Base-by-base conservation (phyloP, 2,888 invertebrate genomes). In the Cerceris rybyensis region DNA sequence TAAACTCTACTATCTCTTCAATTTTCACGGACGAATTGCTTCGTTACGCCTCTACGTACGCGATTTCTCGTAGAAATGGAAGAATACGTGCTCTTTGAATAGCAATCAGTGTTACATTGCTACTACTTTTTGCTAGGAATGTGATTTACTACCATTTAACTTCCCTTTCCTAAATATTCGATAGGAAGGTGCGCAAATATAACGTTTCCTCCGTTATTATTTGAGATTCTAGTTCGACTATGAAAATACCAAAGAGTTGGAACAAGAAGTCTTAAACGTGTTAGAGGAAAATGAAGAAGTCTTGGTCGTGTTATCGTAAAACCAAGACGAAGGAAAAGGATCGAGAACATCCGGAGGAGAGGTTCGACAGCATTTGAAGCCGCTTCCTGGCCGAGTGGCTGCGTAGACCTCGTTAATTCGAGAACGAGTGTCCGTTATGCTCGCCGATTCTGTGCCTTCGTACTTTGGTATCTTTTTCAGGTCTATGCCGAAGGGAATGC, bases 391-490 rank as follows among this genome's bases (percentile, higher is more conserved):
- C 58, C 80, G 71, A 80, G 70, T 68, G 74, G 70, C 73, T 78
- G 64, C 71, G 64, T 74, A 86, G 76, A 82, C 84, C 80, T 82
- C 73, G 64, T 86, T 86, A 70, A 80, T 78, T 78, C 58, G 73
- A 80, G 80, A 80, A 77, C 78, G 72, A 55, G 71, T 65, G 75
- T 81, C 85, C 86, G 85, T 81, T 85, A 83, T 72, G 75, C 28
- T 52, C 67, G 82, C 55, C 46, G 77, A 76, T 49, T 50, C 39
- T 59, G 64, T 70, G 64, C 59, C 7, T 70, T 78, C 70, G 39
- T 75, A 76, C 78, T 82, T 82, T 85, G 73, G 74, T 72, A 82
- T 70, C 78, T 78, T 68, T 80, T 71, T 69, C 59, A 60, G 54
- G 39, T 42, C 43, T 57, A 43, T 13, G 13, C 39, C 11, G 28